phyloP scores from a whole-genome alignment of 2,113 vertebrate genomes.

The Sebastes schlegelii region DNA sequence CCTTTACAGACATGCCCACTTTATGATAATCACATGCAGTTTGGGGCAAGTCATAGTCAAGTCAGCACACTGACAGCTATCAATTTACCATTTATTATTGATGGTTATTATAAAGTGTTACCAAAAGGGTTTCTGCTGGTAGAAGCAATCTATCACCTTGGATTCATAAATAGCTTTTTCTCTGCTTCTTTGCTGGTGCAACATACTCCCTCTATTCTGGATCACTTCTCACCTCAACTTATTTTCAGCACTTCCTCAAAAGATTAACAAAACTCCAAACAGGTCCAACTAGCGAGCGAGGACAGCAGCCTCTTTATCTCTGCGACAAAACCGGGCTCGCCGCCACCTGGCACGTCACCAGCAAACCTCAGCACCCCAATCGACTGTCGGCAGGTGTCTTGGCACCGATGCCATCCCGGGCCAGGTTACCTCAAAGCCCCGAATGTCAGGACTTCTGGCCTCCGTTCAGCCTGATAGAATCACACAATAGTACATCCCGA shows the following conservation, averaged over 20 bases:
- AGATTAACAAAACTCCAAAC: conserved; percentile 29
- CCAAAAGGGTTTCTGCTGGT: background rate
- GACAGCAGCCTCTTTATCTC: conserved; percentile 67
- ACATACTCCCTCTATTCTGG: conserved; percentile 3
- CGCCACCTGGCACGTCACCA: conserved; percentile 52
- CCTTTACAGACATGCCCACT: too few species aligned
- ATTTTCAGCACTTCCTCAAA: conserved; percentile 55
- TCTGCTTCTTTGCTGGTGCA: background rate
- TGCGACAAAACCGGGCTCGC: conserved; percentile 45
- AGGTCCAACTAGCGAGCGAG: background rate
- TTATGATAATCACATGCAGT: too few species aligned
- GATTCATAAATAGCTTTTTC: background rate
- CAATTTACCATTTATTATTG: too few species aligned
- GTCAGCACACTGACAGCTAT: too few species aligned
- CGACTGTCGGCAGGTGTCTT: conserved; percentile 38
- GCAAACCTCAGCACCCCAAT: conserved; percentile 42
- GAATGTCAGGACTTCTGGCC: conserved; percentile 27
- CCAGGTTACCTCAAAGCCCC: conserved; percentile 48
- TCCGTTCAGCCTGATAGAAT: conserved; percentile 46
- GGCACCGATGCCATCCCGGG: conserved; percentile 42
- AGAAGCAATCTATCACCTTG: background rate
- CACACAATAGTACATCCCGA: conserved; percentile 42
- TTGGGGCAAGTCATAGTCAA: too few species aligned
- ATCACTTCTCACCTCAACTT: conserved; percentile 46
- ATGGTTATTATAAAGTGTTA: too few species aligned